Evolutionary conservation across 2,797 vertebrate genomes (phyloP), one percentile per base, ranked within the genome.

Genomic region (Perdix hodgsoniae): DNA sequence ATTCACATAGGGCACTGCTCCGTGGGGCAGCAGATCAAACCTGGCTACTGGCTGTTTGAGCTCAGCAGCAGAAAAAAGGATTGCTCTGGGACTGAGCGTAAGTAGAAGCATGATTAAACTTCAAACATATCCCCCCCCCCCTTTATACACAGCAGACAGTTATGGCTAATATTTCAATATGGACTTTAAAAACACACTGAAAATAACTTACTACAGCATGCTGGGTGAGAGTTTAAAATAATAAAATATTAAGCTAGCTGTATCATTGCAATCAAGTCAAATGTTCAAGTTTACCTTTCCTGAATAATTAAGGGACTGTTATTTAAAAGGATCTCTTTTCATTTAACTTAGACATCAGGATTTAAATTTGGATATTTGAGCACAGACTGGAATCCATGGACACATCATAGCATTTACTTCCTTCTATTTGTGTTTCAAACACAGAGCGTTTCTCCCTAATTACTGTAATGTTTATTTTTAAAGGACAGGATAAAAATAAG

Each of bases 1-100:
- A 97, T 98, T 97, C 97, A 98, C 97, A 98, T 96, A 98, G 98
- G 98, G 98, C 97, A 96, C 97, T 97, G 97, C 97, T 97, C 98
- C 98, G 90, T 97, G 96, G 97, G 97, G 98, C 97, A 98, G 97
- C 96, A 98, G 98, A 99, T 99, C 98, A 99, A 98, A 98, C 97
- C 97, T 96, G 98, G 98, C 98, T 97, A 96, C 98, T 97, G 96
- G 97, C 98, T 98, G 99, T 98, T 98, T 95, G 97, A 98, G 97
- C 98, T 98, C 98, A 94, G 97, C 97, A 91, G 98, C 98, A 98
- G 98, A 98, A 98, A 98, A 98, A 98, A 98, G 97, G 97, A 98
- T 98, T 98, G 98, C 97, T 98, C 97, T 97, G 98, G 98, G 98
- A 98, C 97, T 96, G 96, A 98, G 97, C 97, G 97, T 98, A 98